These are phyloP conservation scores for Somateria mollissima DNA, from an alignment of 2,797 vertebrate species.

Conservation along the genomic window DNA sequence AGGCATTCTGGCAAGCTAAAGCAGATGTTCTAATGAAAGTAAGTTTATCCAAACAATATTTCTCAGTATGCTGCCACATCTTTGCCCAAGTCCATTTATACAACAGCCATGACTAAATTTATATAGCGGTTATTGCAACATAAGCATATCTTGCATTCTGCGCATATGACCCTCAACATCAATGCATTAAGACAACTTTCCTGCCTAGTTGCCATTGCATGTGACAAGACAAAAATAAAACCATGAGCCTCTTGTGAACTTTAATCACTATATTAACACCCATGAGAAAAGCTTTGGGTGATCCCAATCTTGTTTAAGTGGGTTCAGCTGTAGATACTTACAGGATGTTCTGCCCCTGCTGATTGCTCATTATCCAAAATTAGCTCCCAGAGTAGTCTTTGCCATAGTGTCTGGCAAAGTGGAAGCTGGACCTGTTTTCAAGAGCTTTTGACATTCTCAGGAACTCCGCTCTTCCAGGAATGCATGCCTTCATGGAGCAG, in stretches of 20 bases:
- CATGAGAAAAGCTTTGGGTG: constrained; percentile 59
- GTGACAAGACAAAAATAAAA: constrained; percentile 72
- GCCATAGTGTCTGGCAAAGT: constrained; percentile 58
- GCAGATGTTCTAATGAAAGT: background rate
- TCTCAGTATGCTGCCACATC: background rate
- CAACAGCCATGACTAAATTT: background rate
- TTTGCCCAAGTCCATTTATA: background rate
- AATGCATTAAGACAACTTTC: background rate
- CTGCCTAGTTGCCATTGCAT: background rate
- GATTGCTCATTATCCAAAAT: constrained; percentile 70
- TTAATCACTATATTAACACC: constrained; percentile 70
- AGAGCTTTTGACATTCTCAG: constrained; percentile 73
- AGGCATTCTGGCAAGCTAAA: background rate
- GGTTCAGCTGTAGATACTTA: constrained; percentile 58
- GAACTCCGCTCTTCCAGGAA: constrained; percentile 58
- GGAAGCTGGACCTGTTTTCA: constrained; percentile 69
- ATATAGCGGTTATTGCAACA: background rate
- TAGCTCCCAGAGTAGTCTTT: constrained; percentile 51
- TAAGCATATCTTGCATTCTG: background rate
- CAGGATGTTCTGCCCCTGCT: constrained; percentile 64
- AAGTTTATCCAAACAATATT: background rate
- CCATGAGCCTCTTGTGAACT: constrained; percentile 44
- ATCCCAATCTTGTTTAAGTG: constrained; percentile 62
- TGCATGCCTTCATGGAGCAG: background rate
- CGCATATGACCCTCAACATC: background rate